Evolutionary conservation across 1,140 invertebrate genomes (phyloP), one percentile per base, ranked within the genome.

Genomic region (Gryllus bimaculatus): DNA sequence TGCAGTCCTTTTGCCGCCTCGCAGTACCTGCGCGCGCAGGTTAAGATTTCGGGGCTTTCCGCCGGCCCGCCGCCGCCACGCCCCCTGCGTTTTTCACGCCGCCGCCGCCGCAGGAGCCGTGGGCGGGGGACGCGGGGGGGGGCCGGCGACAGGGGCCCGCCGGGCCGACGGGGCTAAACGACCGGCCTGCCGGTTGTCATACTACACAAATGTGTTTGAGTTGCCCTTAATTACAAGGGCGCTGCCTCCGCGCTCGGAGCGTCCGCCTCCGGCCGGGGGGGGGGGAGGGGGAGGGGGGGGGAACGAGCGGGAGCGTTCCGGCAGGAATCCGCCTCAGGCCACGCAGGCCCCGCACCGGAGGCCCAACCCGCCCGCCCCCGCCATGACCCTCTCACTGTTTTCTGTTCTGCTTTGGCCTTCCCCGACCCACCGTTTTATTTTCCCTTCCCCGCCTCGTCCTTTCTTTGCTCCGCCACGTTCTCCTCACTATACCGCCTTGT

Each of bases 161-260:
- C 76, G 76, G 21, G 76, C 47, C 47, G 76, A 13, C 18, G 77
- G 66, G 49, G 66, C 66, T 78, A 78, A 78, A 78, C 54, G 78
- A 47, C 73, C 48, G 48, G 47, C 76, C 48, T 77, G 48, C 78
- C 8, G 78, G n/a, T n/a, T 78, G 78, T 78, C 78, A 78, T 73
- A 18, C 10, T 20, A 21, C 78, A 74, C 78, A 78, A 78, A 78
- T 78, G 78, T 78, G 78, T 78, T 78, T 78, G 78, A 78, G 78
- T 78, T 78, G 54, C 78, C 78, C 78, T 48, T 78, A 78, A 78
- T 78, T 78, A 78, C 66, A 78, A n/a, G 78, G 78, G 54, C 76
- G 48, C 47, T n/a, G 26, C 26, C n/a, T 39, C 26, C 26, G 26
- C 26, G 26, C 47, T 48, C 15, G 10, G 49, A 66, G 26, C 66